phyloP scores from a whole-genome alignment of 2,113 vertebrate genomes.

The Emydocephalus ijimae region DNA sequence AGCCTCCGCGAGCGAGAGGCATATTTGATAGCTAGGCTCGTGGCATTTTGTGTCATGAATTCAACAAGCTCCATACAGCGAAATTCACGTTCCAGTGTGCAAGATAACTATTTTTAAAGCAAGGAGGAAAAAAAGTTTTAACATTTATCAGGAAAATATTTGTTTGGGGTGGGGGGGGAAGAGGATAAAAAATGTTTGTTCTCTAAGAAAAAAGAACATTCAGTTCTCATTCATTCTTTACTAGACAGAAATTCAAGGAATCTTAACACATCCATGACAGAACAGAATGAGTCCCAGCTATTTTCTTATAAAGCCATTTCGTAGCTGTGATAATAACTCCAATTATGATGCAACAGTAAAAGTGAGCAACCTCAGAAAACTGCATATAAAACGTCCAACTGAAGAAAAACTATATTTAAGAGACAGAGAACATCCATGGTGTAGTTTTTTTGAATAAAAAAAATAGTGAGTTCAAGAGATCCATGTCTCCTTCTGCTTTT shows the following conservation, averaged over 20 bases:
- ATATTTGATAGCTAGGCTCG: conserved; percentile 89
- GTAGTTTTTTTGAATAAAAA: not conserved
- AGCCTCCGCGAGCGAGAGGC: conserved; percentile 86
- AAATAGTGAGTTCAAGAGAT: not conserved
- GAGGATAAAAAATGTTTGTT: not conserved
- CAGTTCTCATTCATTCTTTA: not conserved
- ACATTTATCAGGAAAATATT: not conserved
- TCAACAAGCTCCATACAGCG: conserved; percentile 90
- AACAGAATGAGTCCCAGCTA: not conserved
- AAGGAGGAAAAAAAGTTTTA: not conserved
- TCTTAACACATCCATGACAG: not conserved
- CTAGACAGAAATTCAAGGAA: not conserved
- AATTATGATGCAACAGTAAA: not conserved
- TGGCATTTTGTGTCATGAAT: conserved; percentile 86
- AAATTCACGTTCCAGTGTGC: conserved; percentile 91
- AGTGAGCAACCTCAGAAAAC: not conserved
- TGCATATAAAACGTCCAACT: not conserved
- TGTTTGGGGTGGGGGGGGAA: too few relatives aligned
- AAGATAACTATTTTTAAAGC: conserved; percentile 80
- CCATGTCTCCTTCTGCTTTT: not conserved
- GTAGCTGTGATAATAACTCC: too few relatives aligned
- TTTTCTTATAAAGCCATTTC: too few relatives aligned
- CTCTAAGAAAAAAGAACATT: not conserved
- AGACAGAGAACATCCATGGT: not conserved
- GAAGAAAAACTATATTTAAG: not conserved